A percentile compares a stretch with the other conserved stretches of the same genome.
These are phyloP conservation scores for Sympetrum striolatum DNA, from an alignment of 2,888 invertebrate species.

Conservation along the genomic window DNA sequence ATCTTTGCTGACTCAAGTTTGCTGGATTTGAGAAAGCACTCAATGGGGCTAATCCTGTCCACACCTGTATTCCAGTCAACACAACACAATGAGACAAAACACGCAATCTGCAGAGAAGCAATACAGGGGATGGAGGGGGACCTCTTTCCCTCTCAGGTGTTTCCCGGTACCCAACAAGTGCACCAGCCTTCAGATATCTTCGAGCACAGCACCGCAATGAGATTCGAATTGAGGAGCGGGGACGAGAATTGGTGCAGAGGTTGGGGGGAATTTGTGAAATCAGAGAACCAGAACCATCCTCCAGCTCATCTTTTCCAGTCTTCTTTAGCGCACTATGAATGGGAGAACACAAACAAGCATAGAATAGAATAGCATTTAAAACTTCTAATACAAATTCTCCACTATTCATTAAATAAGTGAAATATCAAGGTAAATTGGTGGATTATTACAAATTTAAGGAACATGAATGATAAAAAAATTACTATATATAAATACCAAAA, in stretches of 20 bases:
- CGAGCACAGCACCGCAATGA: constrained; percentile 13
- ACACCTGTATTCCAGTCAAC: constrained; percentile 20
- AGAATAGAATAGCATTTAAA: not conserved
- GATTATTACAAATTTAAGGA: too few species aligned
- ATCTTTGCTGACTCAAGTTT: not conserved
- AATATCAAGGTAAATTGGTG: not conserved
- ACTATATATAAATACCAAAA: too few species aligned
- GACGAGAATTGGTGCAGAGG: constrained; percentile 2
- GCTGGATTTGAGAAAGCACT: constrained; percentile 6
- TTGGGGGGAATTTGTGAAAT: not conserved
- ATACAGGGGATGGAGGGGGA: not conserved
- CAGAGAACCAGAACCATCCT: not conserved
- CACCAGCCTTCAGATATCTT: constrained; percentile 19
- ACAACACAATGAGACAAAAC: constrained; percentile 5
- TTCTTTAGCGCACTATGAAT: not conserved
- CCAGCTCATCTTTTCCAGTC: not conserved
- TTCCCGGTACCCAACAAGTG: not conserved
- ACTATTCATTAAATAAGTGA: not conserved
- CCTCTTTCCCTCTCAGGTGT: not conserved
- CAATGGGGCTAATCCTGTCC: constrained; percentile 8
- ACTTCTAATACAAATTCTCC: not conserved
- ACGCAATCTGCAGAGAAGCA: constrained; percentile 8
- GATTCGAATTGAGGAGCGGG: not conserved
- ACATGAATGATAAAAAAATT: too few species aligned
- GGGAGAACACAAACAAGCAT: not conserved